Conservation (phyloP, 2,888 invertebrate species). For the Resseliella maxima region DNA sequence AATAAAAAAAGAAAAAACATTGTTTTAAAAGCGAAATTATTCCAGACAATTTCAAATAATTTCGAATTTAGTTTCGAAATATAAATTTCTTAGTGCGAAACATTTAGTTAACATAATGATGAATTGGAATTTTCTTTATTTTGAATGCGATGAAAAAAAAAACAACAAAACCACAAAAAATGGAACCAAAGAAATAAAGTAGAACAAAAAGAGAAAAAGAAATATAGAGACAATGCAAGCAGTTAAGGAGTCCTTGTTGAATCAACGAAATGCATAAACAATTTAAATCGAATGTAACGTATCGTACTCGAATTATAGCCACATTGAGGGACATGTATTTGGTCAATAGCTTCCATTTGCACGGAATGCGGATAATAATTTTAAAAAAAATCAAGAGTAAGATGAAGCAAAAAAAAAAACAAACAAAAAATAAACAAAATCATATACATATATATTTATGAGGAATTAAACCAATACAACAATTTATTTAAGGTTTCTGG, state of each 20-base stretch:
- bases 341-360: not conserved
- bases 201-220: not conserved
- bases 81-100: not conserved
- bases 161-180: too few species aligned
- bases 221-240: not conserved
- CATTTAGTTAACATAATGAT: not conserved
- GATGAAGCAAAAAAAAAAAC: not conserved
- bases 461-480: not conserved
- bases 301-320: not conserved
- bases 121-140: not conserved
- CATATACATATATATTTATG: not conserved
- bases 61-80: too few species aligned
- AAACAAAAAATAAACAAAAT: not conserved
- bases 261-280: not conserved
- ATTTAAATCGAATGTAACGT: not conserved
- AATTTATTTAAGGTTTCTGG: conserved; percentile 47
- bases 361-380: not conserved
- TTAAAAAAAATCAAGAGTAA: not conserved
- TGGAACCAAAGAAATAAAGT: not conserved
- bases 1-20: too few species aligned
- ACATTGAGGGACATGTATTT: not conserved
- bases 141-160: not conserved
- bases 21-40: too few species aligned
- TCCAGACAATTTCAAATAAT: too few species aligned
- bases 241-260: not conserved